Evolutionary conservation across 2,888 invertebrate species (phyloP).

Genomic region (Hirtodrosophila confusa): DNA sequence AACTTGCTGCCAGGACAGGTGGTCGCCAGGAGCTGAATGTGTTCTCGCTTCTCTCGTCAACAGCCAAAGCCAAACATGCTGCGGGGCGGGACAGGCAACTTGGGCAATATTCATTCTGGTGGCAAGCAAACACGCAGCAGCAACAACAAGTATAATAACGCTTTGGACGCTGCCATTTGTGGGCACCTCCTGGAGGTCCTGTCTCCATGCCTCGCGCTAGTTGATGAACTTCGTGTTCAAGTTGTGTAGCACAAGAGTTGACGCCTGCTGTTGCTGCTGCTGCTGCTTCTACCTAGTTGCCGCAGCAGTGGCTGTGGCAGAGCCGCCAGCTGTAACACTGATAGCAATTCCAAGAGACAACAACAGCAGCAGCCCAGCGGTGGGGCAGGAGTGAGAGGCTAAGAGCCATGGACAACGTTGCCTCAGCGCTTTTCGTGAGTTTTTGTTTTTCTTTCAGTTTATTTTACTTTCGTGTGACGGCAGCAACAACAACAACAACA

Average conservation of each 20-base stretch:
- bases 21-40: conserved; percentile 44
- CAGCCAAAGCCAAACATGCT: conserved; percentile 63
- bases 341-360: conserved; percentile 78
- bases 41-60: not conserved
- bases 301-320: conserved; percentile 6
- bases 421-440: conserved; percentile 71
- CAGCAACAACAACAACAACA: conserved; percentile 19
- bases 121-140: conserved; percentile 72
- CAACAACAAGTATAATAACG: conserved; percentile 64
- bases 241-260: conserved; percentile 80
- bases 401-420: conserved; percentile 33
- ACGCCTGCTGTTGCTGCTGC: conserved; percentile 67
- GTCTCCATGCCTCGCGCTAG: conserved; percentile 45
- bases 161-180: conserved; percentile 75
- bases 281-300: conserved; percentile 29
- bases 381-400: not conserved
- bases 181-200: conserved; percentile 34
- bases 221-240: conserved; percentile 79
- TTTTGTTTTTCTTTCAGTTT: conserved; percentile 78
- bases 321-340: conserved; percentile 78
- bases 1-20: conserved; percentile 60
- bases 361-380: conserved; percentile 45
- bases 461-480: conserved; percentile 77
- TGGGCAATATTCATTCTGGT: conserved; percentile 75
- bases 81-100: conserved; percentile 45